These are phyloP conservation scores for Melanargia galathea DNA, from an alignment of 2,888 invertebrate genomes.

Conservation along the genomic window DNA sequence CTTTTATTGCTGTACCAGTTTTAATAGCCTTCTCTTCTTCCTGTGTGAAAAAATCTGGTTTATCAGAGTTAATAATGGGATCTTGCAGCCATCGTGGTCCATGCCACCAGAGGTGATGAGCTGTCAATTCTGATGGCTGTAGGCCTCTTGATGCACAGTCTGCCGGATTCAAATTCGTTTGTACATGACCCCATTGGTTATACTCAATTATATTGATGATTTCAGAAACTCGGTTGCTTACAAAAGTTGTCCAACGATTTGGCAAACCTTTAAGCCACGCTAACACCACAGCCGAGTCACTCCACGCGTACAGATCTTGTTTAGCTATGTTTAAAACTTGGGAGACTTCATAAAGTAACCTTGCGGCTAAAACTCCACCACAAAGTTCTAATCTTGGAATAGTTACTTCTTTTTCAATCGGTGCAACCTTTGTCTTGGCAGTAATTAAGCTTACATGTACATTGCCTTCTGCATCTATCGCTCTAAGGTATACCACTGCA, in stretches of 20 bases:
- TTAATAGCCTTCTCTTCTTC: no score
- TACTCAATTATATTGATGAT: background rate
- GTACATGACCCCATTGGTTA: background rate
- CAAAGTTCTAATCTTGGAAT: slow-evolving; percentile 8
- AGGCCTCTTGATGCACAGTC: background rate
- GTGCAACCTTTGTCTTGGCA: no score
- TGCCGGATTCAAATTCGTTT: background rate
- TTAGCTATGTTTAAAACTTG: background rate
- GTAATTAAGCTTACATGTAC: slow-evolving; percentile 17
- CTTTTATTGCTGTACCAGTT: background rate
- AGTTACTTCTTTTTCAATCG: background rate
- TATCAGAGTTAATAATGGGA: background rate
- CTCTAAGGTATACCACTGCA: slow-evolving; percentile 38
- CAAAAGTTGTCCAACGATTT: background rate
- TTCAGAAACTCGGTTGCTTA: background rate
- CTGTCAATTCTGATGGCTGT: background rate
- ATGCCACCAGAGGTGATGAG: background rate
- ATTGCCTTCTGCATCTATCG: slow-evolving; percentile 5
- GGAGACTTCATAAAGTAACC: background rate
- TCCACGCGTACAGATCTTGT: background rate
- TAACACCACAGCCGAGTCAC: slow-evolving; percentile 2
- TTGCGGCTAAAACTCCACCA: background rate
- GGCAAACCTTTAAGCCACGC: slow-evolving; percentile 27
- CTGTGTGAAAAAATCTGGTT: background rate
- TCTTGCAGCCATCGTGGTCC: background rate